Evolutionary conservation across 2,888 invertebrate species (phyloP).

Genomic region (Philhelius pedissequus): DNA sequence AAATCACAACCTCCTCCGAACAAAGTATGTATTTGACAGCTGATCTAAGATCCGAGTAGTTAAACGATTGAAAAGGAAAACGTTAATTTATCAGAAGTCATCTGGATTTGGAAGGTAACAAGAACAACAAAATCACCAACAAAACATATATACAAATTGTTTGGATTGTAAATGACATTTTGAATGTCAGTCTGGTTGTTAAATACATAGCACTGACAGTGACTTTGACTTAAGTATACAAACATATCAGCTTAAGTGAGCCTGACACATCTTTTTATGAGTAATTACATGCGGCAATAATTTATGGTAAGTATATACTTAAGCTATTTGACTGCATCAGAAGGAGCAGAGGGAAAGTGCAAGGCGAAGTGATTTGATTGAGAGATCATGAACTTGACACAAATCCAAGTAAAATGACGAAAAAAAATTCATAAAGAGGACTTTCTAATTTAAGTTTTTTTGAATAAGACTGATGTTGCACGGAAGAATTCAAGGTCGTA

Average conservation of each 20-base stretch:
- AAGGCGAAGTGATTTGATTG: conserved; percentile 19
- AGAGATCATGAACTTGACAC: conserved; percentile 56
- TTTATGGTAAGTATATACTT: conserved; percentile 37
- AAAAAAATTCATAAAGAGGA: background rate
- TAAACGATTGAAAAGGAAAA: conserved; percentile 52
- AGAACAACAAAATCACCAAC: background rate
- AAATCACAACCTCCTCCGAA: background rate
- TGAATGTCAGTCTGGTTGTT: background rate
- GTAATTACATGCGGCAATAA: conserved; percentile 63
- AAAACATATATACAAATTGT: conserved; percentile 27
- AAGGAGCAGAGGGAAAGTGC: conserved; percentile 18
- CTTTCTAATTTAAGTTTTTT: background rate
- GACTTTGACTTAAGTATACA: conserved; percentile 31
- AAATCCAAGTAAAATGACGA: conserved; percentile 10
- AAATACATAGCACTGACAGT: conserved; percentile 30
- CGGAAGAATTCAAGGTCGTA: background rate
- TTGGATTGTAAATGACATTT: conserved; percentile 25
- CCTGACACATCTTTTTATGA: conserved; percentile 61
- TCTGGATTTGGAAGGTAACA: conserved; percentile 17
- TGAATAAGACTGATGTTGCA: background rate
- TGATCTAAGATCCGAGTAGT: background rate
- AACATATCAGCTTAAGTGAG: conserved; percentile 50
- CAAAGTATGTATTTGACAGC: conserved; percentile 7
- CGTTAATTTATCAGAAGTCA: conserved; percentile 58
- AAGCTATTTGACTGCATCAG: background rate